These are phyloP conservation scores for Nephrocerus scutellatus DNA, from an alignment of 2,888 invertebrate genomes.

Conservation along the genomic window DNA sequence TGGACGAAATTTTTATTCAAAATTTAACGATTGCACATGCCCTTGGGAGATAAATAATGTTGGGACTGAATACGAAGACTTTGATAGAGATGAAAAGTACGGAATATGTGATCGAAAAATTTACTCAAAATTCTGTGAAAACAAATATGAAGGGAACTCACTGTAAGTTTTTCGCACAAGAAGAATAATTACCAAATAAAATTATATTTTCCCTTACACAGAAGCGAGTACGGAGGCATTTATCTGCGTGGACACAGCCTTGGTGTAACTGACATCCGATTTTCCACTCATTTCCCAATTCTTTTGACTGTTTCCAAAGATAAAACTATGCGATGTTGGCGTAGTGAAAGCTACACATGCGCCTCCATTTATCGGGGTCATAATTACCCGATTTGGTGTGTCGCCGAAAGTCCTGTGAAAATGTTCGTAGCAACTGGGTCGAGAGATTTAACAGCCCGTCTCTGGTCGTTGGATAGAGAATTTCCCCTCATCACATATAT, in stretches of 20 bases:
- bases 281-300: conserved; percentile 55
- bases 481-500: conserved; percentile 77
- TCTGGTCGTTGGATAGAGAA: conserved; percentile 75
- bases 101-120: conserved; percentile 15
- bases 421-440: conserved; percentile 85
- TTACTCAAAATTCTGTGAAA: conserved; percentile 23
- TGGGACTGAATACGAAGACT: conserved; percentile 27
- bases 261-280: conserved; percentile 57
- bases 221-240: conserved; percentile 50
- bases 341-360: conserved; percentile 58
- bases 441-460: conserved; percentile 74
- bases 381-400: conserved; percentile 82
- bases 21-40: conserved; percentile 30
- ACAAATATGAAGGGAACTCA: conserved; percentile 37
- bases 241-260: conserved; percentile 67
- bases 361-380: conserved; percentile 66
- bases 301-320: conserved; percentile 69
- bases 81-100: conserved; percentile 22
- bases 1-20: conserved; percentile 40
- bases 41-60: conserved; percentile 40
- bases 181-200: conserved; percentile 19
- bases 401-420: conserved; percentile 64
- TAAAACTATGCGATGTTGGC: conserved; percentile 69
- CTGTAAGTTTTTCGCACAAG: conserved; percentile 32
- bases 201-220: conserved; percentile 22